Evolutionary conservation across 2,888 invertebrate genomes (phyloP), one percentile per base, ranked within the genome.

Genomic region (Agrochola lota): DNA sequence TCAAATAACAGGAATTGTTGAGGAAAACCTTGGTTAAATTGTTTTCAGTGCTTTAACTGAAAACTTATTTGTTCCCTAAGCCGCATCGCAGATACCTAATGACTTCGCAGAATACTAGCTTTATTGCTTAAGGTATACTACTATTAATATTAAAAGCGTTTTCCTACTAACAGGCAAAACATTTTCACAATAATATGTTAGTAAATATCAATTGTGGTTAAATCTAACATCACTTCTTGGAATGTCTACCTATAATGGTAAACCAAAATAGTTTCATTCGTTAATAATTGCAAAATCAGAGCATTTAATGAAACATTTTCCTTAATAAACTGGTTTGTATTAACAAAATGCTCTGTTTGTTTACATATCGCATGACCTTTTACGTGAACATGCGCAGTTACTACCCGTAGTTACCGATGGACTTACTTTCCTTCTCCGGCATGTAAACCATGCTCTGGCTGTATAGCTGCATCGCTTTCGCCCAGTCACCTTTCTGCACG

Each of bases 401-500:
- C 20, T 62, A 55, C 72, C 23, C 12, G n/a, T 72, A 4, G 43
- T 59, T 59, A 63, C 60, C 69, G 80, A 52, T 73, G 7, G 71
- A 96, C 97, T 97, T 95, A 98, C 98, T 97, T 94, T 97, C 97
- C 88, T 97, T 97, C 78, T 97, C 97, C 20, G 98, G 98, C 91
- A 98, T 96, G 71, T 97, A 94, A 43, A 98, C 93, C 91, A 98
- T 97, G 85, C 98, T 98, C 87, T 97, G 97, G 79, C 97, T 98
- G 93, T 99, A 99, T 64, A 97, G 93, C 55, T 97, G 95, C 91
- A 98, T 95, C 2, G 99, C 98, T 87, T 97, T 97, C 52, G 94
- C 91, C 97, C 97, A 98, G 86, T 98, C 97, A 73, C 98, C 98
- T 87, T 97, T 97, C 86, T 97, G 97, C 88, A 98, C 99, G 9